Base-by-base conservation (phyloP, 92 coral and sea anemone genomes). In the Micromussa lordhowensis region DNA sequence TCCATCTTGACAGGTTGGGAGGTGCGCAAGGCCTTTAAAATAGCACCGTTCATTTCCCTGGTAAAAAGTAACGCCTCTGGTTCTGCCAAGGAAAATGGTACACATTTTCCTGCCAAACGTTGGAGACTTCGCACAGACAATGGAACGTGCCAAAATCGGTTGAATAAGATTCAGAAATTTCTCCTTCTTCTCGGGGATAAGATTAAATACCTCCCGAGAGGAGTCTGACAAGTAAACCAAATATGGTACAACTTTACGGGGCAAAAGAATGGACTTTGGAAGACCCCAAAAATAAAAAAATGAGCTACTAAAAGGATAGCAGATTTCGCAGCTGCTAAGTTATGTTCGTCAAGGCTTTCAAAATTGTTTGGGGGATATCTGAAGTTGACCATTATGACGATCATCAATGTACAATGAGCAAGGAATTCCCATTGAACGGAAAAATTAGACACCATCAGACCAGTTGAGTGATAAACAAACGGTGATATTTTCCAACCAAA, bases 41-140 rank as follows among this genome's bases (percentile, higher is more conserved):
- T 92, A 4, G 93, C 93, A 6, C 15, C 36, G 48, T 82, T 92
- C 92, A 92, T 85, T 68, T 88, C 95, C 35, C 92, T 87, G 21
- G 92, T 92, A n/a, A n/a, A n/a, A n/a, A n/a, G n/a, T n/a, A 84
- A 92, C 89, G 22, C 89, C 89, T 0, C 91, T 91, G 24, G n/a
- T 36, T 2, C 40, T 5, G 2, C 40, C 40, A 36, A 36, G 2
- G 40, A 36, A 5, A 36, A 36, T 36, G 40, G 5, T 5, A 36
- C 40, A 36, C 40, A 36, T 36, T 36, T 36, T 36, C 5, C 40
- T 36, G 53, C 85, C 29, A 86, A 58, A 12, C 89, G 87, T 61
- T 90, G 92, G 28, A 89, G 82, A 34, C 83, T 82, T 53, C 5
- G 40, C 40, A 36, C 3, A 36, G 5, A 36, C 40, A 5, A 36